Conservation (phyloP, 2,113 vertebrate genomes). For the Oreotrochilus melanogaster region DNA sequence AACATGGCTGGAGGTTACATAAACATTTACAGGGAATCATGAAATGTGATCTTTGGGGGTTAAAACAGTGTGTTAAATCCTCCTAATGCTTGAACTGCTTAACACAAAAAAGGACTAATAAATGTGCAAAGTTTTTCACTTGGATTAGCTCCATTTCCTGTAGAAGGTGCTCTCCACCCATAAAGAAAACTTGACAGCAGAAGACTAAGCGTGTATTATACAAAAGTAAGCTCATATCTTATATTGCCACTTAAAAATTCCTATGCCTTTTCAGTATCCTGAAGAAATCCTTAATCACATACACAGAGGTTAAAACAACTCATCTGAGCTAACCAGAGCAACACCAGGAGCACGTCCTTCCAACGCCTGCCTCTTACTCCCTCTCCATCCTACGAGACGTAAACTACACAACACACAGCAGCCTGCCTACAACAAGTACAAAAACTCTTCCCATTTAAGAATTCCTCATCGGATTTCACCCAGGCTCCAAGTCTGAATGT, state of each 20-base stretch:
- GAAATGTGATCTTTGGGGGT: conserved; percentile 72
- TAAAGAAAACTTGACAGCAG: conserved; percentile 71
- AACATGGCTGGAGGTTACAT: conserved; percentile 70
- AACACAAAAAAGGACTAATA: conserved; percentile 67
- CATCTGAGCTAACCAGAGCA: neutral
- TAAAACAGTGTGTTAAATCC: conserved; percentile 66
- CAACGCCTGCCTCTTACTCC: neutral
- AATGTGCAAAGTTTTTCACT: conserved; percentile 52
- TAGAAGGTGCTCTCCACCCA: conserved; percentile 73
- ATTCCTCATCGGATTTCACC: conserved; percentile 16
- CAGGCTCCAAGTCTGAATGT: neutral
- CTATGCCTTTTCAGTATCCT: neutral
- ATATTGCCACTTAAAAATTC: neutral
- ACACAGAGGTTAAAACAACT: conserved; percentile 11
- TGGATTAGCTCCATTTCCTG: conserved; percentile 74
- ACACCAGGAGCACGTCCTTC: neutral
- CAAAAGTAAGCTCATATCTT: neutral
- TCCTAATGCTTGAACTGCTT: conserved; percentile 65
- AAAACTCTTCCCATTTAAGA: conserved; percentile 18
- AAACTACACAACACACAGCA: neutral
- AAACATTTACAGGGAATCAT: conserved; percentile 70
- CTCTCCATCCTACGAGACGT: neutral
- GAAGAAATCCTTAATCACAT: neutral
- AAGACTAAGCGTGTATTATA: neutral
- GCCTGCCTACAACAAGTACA: neutral